Evolutionary conservation across 1,140 invertebrate genomes (phyloP), one percentile per base, ranked within the genome.

Genomic region (Coptotermes formosanus): DNA sequence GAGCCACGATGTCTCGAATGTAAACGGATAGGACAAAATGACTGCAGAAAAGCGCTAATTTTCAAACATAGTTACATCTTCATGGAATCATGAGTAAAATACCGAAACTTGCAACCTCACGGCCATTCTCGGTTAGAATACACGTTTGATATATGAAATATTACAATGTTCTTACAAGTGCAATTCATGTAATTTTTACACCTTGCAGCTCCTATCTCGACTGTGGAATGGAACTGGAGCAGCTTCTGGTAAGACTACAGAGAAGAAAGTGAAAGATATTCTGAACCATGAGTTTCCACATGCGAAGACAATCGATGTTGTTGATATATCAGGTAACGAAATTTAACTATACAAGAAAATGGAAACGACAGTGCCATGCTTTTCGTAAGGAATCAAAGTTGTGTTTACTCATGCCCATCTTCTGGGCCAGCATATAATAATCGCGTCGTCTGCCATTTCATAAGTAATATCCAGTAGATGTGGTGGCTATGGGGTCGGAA

Each of bases 231-330:
- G 86, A 7, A 25, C 48, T 21, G 52, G 84, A 55, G 32, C 86
- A 45, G 32, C 30, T 8, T 30, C n/a, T 69, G 55, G n/a, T 32
- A 84, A 38, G n/a, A 84, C 32, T 30, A 82, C 44, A 25, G 91
- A 91, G 85, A 88, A 90, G 87, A 91, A 91, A 89, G 91, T 92
- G 89, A 89, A 88, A 86, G 87, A 89, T 32, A 91, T 92, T n/a
- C 89, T 95, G 82, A 91, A 90, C 87, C 90, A 90, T 82, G 91
- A 91, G 82, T 93, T 96, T 90, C 95, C 95, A 2, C 92, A 92
- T 85, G 95, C 95, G 55, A 92, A 93, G 64, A 90, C 92, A 86
- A 93, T 96, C 82, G 92, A 94, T 90, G 94, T 96, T 3, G 91
- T 92, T 83, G 96, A 96, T 90, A 94, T 96, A 52, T 96, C 95